phyloP scores from a whole-genome alignment of 2,797 vertebrate species.

The Spinus pinus region DNA sequence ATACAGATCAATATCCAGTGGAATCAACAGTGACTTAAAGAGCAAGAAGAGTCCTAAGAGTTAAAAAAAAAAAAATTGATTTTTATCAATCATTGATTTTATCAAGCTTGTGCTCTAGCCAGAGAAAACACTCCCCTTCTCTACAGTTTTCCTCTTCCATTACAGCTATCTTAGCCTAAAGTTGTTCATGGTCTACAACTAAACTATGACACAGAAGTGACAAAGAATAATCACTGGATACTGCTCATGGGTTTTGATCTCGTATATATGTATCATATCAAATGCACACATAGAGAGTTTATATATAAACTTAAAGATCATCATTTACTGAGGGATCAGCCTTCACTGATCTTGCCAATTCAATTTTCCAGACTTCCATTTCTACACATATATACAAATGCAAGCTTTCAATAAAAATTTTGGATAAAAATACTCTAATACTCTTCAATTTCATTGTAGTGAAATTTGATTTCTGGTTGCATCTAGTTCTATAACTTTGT shows the following conservation, averaged over 20 bases:
- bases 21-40: not conserved
- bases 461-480: not conserved
- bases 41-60: not conserved
- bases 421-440: not conserved
- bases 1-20: not conserved
- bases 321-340: not conserved
- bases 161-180: not conserved
- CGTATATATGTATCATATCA: not conserved
- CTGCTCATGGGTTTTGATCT: not conserved
- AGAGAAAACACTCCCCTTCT: not conserved
- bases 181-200: not conserved
- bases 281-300: not conserved
- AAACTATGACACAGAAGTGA: not conserved
- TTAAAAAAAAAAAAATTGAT: not conserved
- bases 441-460: not conserved
- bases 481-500: not conserved
- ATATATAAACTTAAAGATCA: not conserved
- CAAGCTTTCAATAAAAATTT: not conserved
- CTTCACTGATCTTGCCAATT: not conserved
- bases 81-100: not conserved
- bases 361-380: not conserved
- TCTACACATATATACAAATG: not conserved
- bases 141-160: not conserved
- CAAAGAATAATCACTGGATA: not conserved
- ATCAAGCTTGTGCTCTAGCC: not conserved